Evolutionary conservation across 2,888 invertebrate genomes (phyloP).

Genomic region (Melinaea marsaeus): DNA sequence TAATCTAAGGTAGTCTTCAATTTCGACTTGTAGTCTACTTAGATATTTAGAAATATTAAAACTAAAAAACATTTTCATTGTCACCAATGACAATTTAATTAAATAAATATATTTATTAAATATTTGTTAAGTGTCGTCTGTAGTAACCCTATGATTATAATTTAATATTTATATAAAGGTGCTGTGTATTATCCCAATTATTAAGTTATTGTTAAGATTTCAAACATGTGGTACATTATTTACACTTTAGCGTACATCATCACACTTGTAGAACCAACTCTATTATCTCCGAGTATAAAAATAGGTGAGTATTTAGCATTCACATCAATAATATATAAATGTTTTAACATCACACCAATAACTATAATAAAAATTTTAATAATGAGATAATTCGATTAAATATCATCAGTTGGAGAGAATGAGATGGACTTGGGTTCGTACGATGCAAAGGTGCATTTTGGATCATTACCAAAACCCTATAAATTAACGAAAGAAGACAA

Average conservation of each 20-base stretch:
- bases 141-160: neutral
- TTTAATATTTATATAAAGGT: neutral
- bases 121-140: neutral
- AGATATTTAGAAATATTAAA: too few species aligned
- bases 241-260: neutral
- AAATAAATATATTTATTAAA: neutral
- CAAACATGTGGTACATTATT: neutral
- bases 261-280: neutral
- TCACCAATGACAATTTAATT: too few species aligned
- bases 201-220: constrained; percentile 1
- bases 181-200: neutral
- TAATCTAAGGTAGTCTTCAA: too few species aligned
- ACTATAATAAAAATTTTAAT: neutral
- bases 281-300: neutral
- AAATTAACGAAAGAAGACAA: constrained; percentile 9
- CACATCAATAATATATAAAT: neutral
- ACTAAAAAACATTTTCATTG: too few species aligned
- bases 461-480: constrained; percentile 11
- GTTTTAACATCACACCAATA: neutral
- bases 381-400: neutral
- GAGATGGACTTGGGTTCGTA: constrained; percentile 19
- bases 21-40: too few species aligned
- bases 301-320: neutral
- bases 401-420: neutral
- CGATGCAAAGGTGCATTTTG: constrained; percentile 14